phyloP scores from a whole-genome alignment of 2,113 vertebrate genomes.

The Pedionomus torquatus region DNA sequence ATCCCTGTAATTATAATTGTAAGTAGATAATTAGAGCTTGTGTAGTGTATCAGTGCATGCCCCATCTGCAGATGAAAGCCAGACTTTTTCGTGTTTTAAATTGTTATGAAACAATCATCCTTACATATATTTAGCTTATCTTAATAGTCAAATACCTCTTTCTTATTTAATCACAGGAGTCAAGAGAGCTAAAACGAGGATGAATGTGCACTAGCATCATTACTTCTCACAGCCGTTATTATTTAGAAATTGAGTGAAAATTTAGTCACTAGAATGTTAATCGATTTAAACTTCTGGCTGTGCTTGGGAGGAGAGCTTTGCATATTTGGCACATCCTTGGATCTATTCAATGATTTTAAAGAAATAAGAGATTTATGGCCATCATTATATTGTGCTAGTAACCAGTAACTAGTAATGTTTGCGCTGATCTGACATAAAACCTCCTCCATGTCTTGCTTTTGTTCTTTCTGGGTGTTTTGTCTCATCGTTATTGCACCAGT shows the following conservation, averaged over 20 bases:
- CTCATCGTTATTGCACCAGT: background rate
- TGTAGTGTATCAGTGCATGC: background rate
- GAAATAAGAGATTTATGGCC: background rate
- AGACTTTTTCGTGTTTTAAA: background rate
- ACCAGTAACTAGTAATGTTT: background rate
- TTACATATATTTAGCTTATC: background rate
- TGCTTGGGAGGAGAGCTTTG: background rate
- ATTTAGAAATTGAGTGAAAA: background rate
- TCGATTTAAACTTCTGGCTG: background rate
- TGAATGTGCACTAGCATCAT: background rate
- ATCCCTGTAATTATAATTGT: background rate
- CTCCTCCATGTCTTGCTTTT: background rate
- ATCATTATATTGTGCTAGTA: background rate
- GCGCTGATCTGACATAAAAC: background rate
- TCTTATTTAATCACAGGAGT: background rate
- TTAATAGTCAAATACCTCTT: background rate
- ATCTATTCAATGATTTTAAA: background rate
- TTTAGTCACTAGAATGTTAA: background rate
- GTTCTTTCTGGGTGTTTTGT: background rate
- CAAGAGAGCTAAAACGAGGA: background rate
- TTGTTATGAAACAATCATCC: background rate
- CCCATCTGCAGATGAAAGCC: background rate
- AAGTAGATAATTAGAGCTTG: slow-evolving; percentile 2
- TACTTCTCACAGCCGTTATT: background rate
- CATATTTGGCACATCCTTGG: background rate